These are phyloP conservation scores for Adelognathus sp. DNA, from an alignment of 2,888 invertebrate species.

Conservation along the genomic window DNA sequence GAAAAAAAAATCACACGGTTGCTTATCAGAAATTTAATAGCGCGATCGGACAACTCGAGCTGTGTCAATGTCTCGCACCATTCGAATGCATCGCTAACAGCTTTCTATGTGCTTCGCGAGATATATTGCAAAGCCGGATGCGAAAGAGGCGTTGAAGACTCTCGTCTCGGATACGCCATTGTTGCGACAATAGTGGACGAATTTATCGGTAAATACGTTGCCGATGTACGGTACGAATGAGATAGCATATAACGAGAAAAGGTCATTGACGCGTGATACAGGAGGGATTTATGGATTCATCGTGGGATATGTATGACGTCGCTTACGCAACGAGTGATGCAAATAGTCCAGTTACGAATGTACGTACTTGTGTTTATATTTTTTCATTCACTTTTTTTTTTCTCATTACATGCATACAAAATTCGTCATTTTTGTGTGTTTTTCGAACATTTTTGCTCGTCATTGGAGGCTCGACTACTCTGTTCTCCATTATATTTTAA, in stretches of 20 bases:
- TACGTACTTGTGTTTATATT: conserved; percentile 26
- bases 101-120: not conserved
- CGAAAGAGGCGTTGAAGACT: not conserved
- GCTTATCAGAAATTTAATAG: conserved; percentile 2
- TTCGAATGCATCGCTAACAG: not conserved
- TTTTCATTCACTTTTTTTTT: conserved; percentile 14
- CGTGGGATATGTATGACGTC: not conserved
- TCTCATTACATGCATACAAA: conserved; percentile 3
- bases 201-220: not conserved
- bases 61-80: not conserved
- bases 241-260: not conserved
- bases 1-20: conserved; percentile 5
- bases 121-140: not conserved
- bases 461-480: no score
- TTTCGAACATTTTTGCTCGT: no score
- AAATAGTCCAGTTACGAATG: conserved; percentile 23
- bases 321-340: not conserved
- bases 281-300: not conserved
- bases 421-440: not conserved
- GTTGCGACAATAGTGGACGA: not conserved
- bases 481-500: not conserved
- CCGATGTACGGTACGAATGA: not conserved
- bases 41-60: not conserved
- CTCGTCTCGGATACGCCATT: not conserved
- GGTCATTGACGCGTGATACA: conserved; percentile 1